A percentile compares a stretch with the other conserved stretches of the same genome.
Evolutionary conservation across 1,140 invertebrate species (phyloP).

Genomic region (Ridgeia piscesae): DNA sequence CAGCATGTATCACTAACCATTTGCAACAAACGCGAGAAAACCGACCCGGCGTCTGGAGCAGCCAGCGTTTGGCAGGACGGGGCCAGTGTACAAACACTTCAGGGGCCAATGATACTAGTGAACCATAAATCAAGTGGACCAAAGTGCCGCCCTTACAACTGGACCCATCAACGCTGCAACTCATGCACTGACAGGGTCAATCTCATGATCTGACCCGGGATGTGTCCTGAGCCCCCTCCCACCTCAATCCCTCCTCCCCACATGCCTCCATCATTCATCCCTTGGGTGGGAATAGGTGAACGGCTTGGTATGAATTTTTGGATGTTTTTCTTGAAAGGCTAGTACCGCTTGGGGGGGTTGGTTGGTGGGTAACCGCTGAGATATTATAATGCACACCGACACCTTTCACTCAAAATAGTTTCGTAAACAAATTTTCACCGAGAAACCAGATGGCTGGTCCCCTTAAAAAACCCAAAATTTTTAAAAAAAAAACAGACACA

Average conservation of each 20-base stretch:
- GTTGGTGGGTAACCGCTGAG: not conserved
- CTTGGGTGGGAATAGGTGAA: too few species aligned
- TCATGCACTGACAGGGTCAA: not conserved
- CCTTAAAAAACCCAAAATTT: too few species aligned
- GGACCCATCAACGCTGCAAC: not conserved
- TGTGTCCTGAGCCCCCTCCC: not conserved
- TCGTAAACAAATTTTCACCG: not conserved
- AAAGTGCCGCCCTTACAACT: not conserved
- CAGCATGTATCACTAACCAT: not conserved
- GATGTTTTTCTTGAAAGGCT: not conserved
- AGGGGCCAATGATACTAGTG: not conserved
- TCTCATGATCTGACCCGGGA: not conserved
- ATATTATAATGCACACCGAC: not conserved
- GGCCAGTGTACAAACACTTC: not conserved
- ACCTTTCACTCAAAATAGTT: not conserved
- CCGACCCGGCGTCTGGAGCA: not conserved
- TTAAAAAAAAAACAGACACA: too few species aligned
- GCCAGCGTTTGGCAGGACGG: not conserved
- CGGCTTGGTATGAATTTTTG: too few species aligned
- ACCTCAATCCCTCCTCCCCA: too few species aligned
- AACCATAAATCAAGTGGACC: not conserved
- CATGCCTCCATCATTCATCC: too few species aligned
- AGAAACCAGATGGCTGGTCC: not conserved
- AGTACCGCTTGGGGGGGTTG: not conserved
- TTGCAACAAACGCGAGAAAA: not conserved